phyloP scores from a whole-genome alignment of 2,888 invertebrate genomes.

The Helleia helle region DNA sequence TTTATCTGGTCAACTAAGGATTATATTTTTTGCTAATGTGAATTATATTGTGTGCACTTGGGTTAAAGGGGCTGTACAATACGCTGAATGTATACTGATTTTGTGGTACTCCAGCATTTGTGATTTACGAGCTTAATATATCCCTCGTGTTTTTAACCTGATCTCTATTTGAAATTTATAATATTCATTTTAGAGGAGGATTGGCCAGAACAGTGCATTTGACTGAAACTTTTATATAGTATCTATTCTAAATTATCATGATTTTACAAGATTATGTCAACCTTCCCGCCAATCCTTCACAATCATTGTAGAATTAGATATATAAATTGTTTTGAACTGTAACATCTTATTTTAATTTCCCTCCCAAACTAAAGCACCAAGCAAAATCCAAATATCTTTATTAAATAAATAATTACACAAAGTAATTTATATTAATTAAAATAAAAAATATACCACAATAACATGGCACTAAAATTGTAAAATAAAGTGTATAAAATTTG shows the following conservation, averaged over 20 bases:
- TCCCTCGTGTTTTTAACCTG: constrained; percentile 36
- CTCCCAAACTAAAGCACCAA: constrained; percentile 12
- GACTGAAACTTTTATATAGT: constrained; percentile 14
- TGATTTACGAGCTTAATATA: constrained; percentile 42
- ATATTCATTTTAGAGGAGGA: constrained; percentile 45
- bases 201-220: constrained; percentile 33
- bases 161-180: constrained; percentile 66
- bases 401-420: constrained; percentile 28
- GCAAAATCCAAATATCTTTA: constrained; percentile 21
- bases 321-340: constrained; percentile 59
- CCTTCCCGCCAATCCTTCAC: constrained; percentile 43
- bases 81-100: constrained; percentile 26
- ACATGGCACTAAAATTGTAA: constrained; percentile 53
- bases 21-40: constrained; percentile 63
- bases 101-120: constrained; percentile 27
- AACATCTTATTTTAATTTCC: constrained; percentile 27
- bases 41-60: constrained; percentile 59
- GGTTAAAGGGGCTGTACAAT: constrained; percentile 47
- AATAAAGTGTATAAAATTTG: constrained; percentile 46
- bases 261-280: constrained; percentile 15
- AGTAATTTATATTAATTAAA: constrained; percentile 30
- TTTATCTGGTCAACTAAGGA: constrained; percentile 59
- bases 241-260: constrained; percentile 13
- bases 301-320: constrained; percentile 58
- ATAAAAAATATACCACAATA: constrained; percentile 40